Percentiles rank a stretch among this genome's conserved stretches.
Conservation (phyloP, 2,113 vertebrate species). For the Amblyopsis rosae region DNA sequence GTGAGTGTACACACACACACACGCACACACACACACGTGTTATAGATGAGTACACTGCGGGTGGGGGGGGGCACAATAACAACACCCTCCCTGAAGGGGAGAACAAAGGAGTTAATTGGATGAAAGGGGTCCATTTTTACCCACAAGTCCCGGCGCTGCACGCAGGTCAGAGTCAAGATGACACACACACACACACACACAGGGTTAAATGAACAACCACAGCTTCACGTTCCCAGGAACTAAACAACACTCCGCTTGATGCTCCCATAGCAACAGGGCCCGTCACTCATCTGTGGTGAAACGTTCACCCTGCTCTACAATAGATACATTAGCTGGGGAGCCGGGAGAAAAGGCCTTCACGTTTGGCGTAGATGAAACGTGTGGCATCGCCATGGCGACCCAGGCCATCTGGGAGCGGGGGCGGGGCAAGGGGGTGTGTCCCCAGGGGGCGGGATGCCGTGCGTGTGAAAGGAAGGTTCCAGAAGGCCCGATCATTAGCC, state of each 20-base stretch:
- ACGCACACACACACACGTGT: background rate
- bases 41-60: background rate
- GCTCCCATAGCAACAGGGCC: background rate
- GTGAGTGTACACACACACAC: background rate
- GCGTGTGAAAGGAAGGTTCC: background rate
- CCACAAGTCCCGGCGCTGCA: conserved; percentile 44
- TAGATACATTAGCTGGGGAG: background rate
- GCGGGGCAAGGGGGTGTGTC: conserved; percentile 47
- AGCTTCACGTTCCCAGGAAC: too few species aligned
- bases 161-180: conserved; percentile 32
- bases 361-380: conserved; percentile 38
- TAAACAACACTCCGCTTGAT: too few species aligned
- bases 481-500: conserved; percentile 71
- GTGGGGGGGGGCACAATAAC: background rate
- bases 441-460: conserved; percentile 6
- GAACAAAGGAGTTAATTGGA: conserved; percentile 50
- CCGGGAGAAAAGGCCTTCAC: conserved; percentile 26
- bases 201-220: too few species aligned
- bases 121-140: conserved; percentile 42
- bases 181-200: too few species aligned
- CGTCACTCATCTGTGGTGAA: conserved; percentile 8
- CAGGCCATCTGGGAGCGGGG: conserved; percentile 63
- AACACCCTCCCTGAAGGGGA: conserved; percentile 33
- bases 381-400: conserved; percentile 50
- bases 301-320: conserved; percentile 10